Base-by-base conservation (phyloP, 2,888 invertebrate genomes). In the Drosophila mulleri region DNA sequence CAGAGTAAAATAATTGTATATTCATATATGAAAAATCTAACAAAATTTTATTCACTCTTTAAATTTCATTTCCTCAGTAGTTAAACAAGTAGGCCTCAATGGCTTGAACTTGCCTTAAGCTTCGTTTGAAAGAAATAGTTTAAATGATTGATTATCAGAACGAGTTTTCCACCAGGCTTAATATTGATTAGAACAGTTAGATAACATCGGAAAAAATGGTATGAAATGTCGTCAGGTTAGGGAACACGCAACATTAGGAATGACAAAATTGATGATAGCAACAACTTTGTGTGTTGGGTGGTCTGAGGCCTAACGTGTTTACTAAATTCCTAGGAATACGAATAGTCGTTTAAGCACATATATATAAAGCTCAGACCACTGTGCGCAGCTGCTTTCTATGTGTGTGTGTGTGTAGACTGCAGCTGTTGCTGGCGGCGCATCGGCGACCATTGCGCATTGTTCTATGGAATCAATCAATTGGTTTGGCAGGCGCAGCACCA, bases 381-480 rank as follows among this genome's bases (percentile, higher is more conserved):
- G 83, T 88, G 82, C 68, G 39, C 45, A 7, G 54, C 52, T 63
- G 29, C 18, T 41, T 41, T 52, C 18, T 41, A 29, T 45, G 50
- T 54, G 23, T 57, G 37, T 35, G 50, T 44, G 44, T 62, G 32
- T 63, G 53, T 39, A 7, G 54, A 52, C 48, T 68, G 65, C 77
- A 63, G 77, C 72, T 68, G 63, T 66, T 57, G 73, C 54, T 61
- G 60, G 56, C 72, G 76, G 66, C 66, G 58, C 68, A 72, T 72
- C 69, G 53, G 59, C 64, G 32, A 74, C 59, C 66, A 62, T 76
- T 67, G 64, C 86, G 85, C 89, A 89, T 89, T 83, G 78, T 90
- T 90, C 86, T 87, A 84, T 75, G 81, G 84, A 88, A 84, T 89
- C 90, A 90, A 89, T 89, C 86, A 88, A 86, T 80, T 71, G 84